phyloP scores from a whole-genome alignment of 2,797 vertebrate species.

The Periparus ater region DNA sequence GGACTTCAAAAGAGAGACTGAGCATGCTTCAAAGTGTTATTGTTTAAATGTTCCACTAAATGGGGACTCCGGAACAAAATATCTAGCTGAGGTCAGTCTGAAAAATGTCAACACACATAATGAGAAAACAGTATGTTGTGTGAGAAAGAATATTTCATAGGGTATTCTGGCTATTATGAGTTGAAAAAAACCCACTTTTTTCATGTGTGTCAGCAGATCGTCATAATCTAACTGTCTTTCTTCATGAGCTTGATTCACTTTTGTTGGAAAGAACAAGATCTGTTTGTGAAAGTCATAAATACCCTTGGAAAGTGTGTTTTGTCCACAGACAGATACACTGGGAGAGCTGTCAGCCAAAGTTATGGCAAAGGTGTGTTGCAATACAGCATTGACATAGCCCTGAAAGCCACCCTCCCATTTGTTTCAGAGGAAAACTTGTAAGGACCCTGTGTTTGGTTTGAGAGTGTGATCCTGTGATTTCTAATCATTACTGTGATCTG shows the following conservation, averaged over 20 bases:
- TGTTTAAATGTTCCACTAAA: constrained; percentile 65
- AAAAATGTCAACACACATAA: constrained; percentile 69
- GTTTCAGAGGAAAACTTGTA: neutral
- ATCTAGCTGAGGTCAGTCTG: constrained; percentile 66
- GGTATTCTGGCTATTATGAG: constrained; percentile 25
- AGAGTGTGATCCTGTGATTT: neutral
- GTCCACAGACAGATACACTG: neutral
- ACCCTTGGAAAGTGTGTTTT: neutral
- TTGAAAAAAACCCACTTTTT: neutral
- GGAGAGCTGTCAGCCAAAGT: neutral
- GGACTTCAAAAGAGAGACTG: constrained; percentile 65
- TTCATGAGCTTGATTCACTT: neutral
- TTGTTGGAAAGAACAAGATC: neutral
- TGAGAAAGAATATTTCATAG: constrained; percentile 54
- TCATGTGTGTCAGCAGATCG: constrained; percentile 31
- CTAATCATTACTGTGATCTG: neutral
- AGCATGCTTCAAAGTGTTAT: constrained; percentile 63
- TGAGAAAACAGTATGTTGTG: constrained; percentile 65
- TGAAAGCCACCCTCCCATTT: neutral
- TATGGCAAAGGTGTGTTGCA: neutral
- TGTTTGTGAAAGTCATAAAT: neutral
- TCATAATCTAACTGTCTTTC: constrained; percentile 28
- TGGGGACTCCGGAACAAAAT: constrained; percentile 70
- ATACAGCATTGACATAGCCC: neutral
- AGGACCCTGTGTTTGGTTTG: neutral